Evolutionary conservation across 2,888 invertebrate genomes (phyloP), one percentile per base, ranked within the genome.

Genomic region (Iselma pallidipennis): DNA sequence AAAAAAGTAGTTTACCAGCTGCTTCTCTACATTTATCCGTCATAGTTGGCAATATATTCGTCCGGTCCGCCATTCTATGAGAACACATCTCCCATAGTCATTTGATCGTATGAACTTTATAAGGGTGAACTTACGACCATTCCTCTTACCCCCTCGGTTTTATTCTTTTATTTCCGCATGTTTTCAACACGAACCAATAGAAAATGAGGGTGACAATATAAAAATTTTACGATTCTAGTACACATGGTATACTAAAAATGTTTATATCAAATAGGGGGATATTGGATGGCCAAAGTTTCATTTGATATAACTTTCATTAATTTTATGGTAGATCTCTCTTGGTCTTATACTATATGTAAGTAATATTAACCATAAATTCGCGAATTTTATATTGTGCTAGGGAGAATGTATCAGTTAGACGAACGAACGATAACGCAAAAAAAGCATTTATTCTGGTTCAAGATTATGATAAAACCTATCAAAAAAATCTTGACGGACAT

Each of bases 301-400:
- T 72, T 66, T 66, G 68, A 70, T 72, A 68, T 66, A 69, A 71
- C 70, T 70, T 72, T 71, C 72, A 72, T 72, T 71, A 72, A 70
- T 67, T 71, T 72, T 70, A 72, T 65, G 21, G 45, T 21, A 21
- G 65, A 61, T 61, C 55, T 50, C n/a, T n/a, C 33, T 29, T 61
- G 62, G 62, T 63, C 64, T 60, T 65, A 63, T n/a, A n/a, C n/a
- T n/a, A n/a, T 63, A 62, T 67, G 63, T 62, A 61, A 60, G 66
- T 62, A 66, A 62, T 64, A 62, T 62, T 49, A 55, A 31, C 52
- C 50, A 66, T 66, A 60, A 60, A 54, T 61, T 60, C 33, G 56
- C 45, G 31, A 60, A 31, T 64, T 63, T 58, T 56, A 64, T 66
- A 59, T 63, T 29, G 42, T n/a, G 14, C 1, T 33, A 16, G 16